Evolutionary conservation across 2,113 vertebrate species (phyloP), one percentile per base, ranked within the genome.

Genomic region (Pluvialis apricaria): DNA sequence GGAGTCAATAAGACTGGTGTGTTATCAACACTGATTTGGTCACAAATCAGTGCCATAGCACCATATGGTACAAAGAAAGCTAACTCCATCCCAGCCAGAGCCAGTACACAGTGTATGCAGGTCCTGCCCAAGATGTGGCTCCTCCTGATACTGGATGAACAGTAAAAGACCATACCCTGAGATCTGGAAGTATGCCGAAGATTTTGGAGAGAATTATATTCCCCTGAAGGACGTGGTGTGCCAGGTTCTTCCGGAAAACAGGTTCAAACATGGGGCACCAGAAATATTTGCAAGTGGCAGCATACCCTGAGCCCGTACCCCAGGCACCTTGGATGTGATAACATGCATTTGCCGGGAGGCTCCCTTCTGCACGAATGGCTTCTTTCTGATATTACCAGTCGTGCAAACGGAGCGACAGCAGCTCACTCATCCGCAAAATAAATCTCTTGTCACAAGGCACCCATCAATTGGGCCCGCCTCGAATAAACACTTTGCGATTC

Each of bases 181-280:
- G 62, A 71, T n/a, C 42, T 71, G 29, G 19, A 75, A 85, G 55
- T 0, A 0, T 5, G 8, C 0, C 0, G 42, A 45, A n/a, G 13
- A 54, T 51, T 80, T 75, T 40, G 61, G 55, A 79, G 45, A 20
- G 26, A 61, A 61, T 31, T 60, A 8, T 20, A 11, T 45, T 80
- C 18, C 25, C 10, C 17, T n/a, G 29, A 65, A 58, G 69, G 82
- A 51, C 1, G 1, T 9, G 8, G 10, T 36, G 42, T 68, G 62
- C 13, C 47, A 60, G 44, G 22, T 62, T 82, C 25, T 19, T 71
- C 21, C 1, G 3, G 28, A 15, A 54, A 60, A 26, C 5, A 14
- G 19, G 25, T 83, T 91, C 81, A 89, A 36, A 38, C 0, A 0
- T 10, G 44, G 54, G 38, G 8, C 80, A 72, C 15, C 0, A 1